Evolutionary conservation across 1,140 invertebrate genomes (phyloP).

Genomic region (Drosophila teissieri): DNA sequence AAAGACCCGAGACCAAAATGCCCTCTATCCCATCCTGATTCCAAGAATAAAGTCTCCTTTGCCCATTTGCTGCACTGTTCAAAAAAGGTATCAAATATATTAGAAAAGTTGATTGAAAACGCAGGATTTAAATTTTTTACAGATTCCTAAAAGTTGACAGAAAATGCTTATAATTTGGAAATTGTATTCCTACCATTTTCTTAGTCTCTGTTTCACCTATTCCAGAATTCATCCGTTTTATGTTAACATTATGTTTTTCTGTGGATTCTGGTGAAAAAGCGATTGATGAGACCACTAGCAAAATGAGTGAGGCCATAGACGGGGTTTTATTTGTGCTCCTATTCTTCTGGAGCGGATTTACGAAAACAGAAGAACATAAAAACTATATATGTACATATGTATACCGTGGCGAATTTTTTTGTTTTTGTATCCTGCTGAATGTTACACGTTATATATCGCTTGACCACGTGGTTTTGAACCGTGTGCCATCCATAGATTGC

Average conservation of each 20-base stretch:
- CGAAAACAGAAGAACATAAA: too few species aligned
- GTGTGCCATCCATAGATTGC: conserved; percentile 14
- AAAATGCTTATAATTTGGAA: too few species aligned
- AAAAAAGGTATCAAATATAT: background rate
- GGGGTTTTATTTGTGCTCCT: background rate
- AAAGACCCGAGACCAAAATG: conserved; percentile 26
- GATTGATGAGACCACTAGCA: conserved; percentile 57
- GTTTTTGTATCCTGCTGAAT: conserved; percentile 41
- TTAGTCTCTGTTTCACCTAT: too few species aligned
- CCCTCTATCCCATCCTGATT: conserved; percentile 25
- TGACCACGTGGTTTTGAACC: conserved; percentile 42
- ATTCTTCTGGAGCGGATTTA: conserved; percentile 35
- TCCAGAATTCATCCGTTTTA: too few species aligned
- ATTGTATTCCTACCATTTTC: too few species aligned
- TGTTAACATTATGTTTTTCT: background rate
- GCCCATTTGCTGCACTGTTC: conserved; percentile 3
- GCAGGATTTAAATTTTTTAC: too few species aligned
- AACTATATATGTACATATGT: conserved; percentile 4
- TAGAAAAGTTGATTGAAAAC: background rate
- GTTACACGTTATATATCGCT: conserved; percentile 44
- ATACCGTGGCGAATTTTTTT: conserved; percentile 51
- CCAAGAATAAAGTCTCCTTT: conserved; percentile 23
- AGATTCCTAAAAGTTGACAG: too few species aligned
- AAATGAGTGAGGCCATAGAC: conserved; percentile 20
- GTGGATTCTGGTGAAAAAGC: conserved; percentile 36